These are phyloP conservation scores for Lypha dubia DNA, from an alignment of 2,888 invertebrate genomes.

Conservation along the genomic window DNA sequence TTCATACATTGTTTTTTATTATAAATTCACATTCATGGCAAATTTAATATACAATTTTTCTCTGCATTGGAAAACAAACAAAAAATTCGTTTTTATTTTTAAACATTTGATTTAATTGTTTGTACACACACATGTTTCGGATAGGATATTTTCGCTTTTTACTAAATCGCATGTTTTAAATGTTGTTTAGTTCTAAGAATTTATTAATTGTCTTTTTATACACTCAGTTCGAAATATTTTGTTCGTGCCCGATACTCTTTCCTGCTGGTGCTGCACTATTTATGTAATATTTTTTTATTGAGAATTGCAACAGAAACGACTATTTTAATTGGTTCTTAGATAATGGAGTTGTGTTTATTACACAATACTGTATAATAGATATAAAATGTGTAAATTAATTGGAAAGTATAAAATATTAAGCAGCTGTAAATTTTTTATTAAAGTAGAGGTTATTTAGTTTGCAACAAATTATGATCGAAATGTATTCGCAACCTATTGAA, in stretches of 20 bases:
- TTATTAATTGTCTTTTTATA: slow-evolving; percentile 48
- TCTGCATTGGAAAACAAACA: slow-evolving; percentile 8
- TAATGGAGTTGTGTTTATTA: neutral
- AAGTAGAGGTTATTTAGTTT: neutral
- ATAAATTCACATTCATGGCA: slow-evolving; percentile 64
- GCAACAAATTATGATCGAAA: neutral
- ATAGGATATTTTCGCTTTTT: slow-evolving; percentile 7
- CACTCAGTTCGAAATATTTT: neutral
- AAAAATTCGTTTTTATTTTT: slow-evolving; percentile 32
- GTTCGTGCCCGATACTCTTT: neutral
- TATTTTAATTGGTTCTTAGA: slow-evolving; percentile 16
- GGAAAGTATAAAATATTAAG: neutral
- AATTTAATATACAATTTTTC: slow-evolving; percentile 49
- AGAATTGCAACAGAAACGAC: neutral
- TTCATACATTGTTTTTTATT: slow-evolving; percentile 37
- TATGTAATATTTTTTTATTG: slow-evolving; percentile 34
- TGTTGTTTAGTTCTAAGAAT: slow-evolving; percentile 49
- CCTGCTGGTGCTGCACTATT: neutral
- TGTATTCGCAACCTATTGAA: neutral
- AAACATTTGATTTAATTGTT: slow-evolving; percentile 57
- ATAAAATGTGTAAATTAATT: neutral
- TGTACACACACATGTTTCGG: slow-evolving; percentile 36
- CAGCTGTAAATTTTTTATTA: neutral
- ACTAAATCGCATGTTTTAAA: slow-evolving; percentile 30
- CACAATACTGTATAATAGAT: neutral